These are phyloP conservation scores for Hedychridium roseum DNA, from an alignment of 2,888 invertebrate species.

Conservation along the genomic window DNA sequence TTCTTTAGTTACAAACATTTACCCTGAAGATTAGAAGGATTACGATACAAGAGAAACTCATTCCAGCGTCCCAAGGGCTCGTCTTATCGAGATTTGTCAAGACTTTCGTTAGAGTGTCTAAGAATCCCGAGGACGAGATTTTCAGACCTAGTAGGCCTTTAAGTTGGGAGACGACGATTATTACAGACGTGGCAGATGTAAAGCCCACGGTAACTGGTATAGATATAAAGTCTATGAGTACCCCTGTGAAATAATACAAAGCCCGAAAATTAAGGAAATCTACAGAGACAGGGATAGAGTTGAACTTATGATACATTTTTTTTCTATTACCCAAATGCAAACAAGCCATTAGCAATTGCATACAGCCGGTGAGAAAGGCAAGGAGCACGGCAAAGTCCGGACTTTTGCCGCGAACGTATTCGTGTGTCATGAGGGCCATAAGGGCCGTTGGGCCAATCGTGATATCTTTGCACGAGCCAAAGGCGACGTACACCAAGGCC, in stretches of 20 bases:
- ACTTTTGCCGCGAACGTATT: conserved; percentile 76
- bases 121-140: conserved; percentile 77
- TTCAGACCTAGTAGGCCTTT: conserved; percentile 78
- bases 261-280: conserved; percentile 1
- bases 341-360: conserved; percentile 83
- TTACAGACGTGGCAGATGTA: conserved; percentile 90
- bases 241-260: conserved; percentile 69
- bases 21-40: conserved; percentile 80
- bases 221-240: conserved; percentile 88
- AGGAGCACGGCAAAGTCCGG: conserved; percentile 83
- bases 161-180: conserved; percentile 86
- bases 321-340: conserved; percentile 76
- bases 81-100: conserved; percentile 74
- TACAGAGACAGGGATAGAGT: not conserved
- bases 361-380: conserved; percentile 82
- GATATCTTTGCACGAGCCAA: conserved; percentile 89
- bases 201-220: conserved; percentile 90
- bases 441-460: conserved; percentile 94
- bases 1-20: too few species aligned
- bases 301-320: not conserved
- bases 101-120: conserved; percentile 78
- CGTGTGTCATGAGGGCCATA: conserved; percentile 89
- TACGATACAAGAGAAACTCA: conserved; percentile 78
- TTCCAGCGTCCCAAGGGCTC: conserved; percentile 72
- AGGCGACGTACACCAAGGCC: conserved; percentile 88